Conservation (phyloP, 1,140 invertebrate genomes). For the Drosophila ananassae region DNA sequence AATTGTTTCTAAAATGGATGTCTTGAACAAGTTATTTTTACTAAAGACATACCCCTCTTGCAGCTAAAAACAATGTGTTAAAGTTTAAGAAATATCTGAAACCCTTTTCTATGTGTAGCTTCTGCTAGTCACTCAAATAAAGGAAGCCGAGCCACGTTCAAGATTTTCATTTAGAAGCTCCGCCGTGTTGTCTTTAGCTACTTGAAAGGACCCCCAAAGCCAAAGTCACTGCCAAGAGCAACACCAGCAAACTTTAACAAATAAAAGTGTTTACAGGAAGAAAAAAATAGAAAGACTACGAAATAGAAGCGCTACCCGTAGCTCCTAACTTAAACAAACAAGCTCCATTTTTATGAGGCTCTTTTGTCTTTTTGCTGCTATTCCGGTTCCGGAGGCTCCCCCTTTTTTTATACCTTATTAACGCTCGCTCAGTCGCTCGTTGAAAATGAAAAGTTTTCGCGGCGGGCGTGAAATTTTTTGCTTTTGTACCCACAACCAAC, state of each 20-base stretch:
- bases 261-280: slow-evolving; percentile 53
- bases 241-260: slow-evolving; percentile 51
- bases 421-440: slow-evolving; percentile 49
- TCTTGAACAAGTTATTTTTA: no score
- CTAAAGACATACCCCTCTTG: no score
- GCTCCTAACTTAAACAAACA: slow-evolving; percentile 64
- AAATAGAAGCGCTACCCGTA: slow-evolving; percentile 23
- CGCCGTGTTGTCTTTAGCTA: slow-evolving; percentile 47
- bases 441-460: slow-evolving; percentile 65
- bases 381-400: slow-evolving; percentile 17
- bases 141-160: slow-evolving; percentile 8
- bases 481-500: slow-evolving; percentile 1
- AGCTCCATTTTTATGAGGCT: slow-evolving; percentile 68
- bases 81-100: neutral
- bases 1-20: neutral
- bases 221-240: slow-evolving; percentile 81
- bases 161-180: slow-evolving; percentile 38
- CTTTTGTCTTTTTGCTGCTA: slow-evolving; percentile 48
- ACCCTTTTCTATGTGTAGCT: slow-evolving; percentile 5
- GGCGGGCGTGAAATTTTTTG: slow-evolving; percentile 66
- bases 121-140: slow-evolving; percentile 32
- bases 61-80: neutral
- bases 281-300: slow-evolving; percentile 3
- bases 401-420: slow-evolving; percentile 73
- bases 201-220: slow-evolving; percentile 35